A percentile compares a stretch with the other conserved stretches of the same genome.
These are phyloP conservation scores for Stegastes partitus DNA, from an alignment of 2,113 vertebrate species.

Conservation along the genomic window DNA sequence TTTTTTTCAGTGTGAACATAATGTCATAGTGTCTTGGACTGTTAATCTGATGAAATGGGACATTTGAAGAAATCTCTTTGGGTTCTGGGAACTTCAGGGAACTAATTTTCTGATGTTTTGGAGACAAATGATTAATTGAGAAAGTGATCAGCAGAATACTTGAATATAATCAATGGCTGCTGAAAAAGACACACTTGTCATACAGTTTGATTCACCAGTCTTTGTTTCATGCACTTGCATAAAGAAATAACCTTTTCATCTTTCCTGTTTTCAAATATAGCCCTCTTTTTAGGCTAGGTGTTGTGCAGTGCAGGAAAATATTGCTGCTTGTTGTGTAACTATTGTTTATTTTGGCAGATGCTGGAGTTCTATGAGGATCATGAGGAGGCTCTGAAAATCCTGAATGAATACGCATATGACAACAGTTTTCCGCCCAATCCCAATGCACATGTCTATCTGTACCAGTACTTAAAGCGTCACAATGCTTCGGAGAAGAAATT, in stretches of 20 bases:
- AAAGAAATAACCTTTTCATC: neutral
- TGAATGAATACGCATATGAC: constrained; percentile 91
- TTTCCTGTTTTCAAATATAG: neutral
- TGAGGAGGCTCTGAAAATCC: constrained; percentile 82
- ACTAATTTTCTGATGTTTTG: too few species aligned
- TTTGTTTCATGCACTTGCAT: too few species aligned
- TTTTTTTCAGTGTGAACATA: too few species aligned
- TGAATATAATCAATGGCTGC: too few species aligned
- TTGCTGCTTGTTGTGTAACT: neutral
- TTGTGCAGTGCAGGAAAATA: neutral
- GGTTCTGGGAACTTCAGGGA: too few species aligned
- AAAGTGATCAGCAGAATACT: too few species aligned
- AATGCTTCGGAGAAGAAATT: constrained; percentile 79
- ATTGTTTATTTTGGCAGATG: constrained; percentile 82
- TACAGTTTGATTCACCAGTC: too few species aligned
- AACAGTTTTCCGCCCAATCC: constrained; percentile 91
- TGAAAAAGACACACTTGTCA: too few species aligned
- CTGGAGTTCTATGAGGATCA: constrained; percentile 90
- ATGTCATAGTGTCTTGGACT: too few species aligned
- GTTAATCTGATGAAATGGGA: too few species aligned
- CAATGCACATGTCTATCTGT: constrained; percentile 93
- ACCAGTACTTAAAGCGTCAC: constrained; percentile 87
- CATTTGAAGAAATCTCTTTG: too few species aligned
- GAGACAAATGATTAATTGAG: too few species aligned
- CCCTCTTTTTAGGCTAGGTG: neutral